Evolutionary conservation across 2,797 vertebrate species (phyloP), one percentile per base, ranked within the genome.

Genomic region (Leptoclinus maculatus): DNA sequence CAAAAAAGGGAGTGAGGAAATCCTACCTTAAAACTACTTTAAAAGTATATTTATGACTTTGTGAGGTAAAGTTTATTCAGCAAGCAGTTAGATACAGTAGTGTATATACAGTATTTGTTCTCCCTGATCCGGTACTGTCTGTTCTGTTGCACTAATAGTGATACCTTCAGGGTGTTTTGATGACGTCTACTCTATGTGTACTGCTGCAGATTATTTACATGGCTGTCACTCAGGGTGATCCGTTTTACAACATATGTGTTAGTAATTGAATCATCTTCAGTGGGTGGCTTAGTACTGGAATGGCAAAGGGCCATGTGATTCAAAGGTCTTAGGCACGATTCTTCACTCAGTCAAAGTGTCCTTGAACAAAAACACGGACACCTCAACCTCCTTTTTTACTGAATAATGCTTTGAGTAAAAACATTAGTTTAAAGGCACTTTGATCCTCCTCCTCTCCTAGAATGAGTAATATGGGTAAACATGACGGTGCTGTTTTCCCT

Each of bases 181-280:
- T 63, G 36, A 27, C 27, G 58, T 57, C 49, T 45, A 16, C 39
- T 80, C 12, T 14, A 17, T 51, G 32, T 60, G 49, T 16, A 29
- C 47, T 29, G 64, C 69, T 74, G 47, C 29, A 60, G 69, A 65
- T 60, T 32, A 65, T 74, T 70, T 29, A 63, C 39, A 71, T 53
- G 64, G 13, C 56, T 64, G 66, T 66, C 51, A 47, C 47, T 58
- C n/a, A 71, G 56, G 60, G 54, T 67, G 62, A 74, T 56, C 63
- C 54, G n/a, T 53, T 66, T 62, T 27, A 39, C 25, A 67, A 43
- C 66, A 49, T 36, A 38, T 70, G 47, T 70, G 14, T 67, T 38
- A 17, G 74, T 63, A 63, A 71, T 34, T 71, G 0, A 80, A 77
- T n/a, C 51, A 2, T 2, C 64, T 43, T 66, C 39, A 34, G 68